phyloP scores from a whole-genome alignment of 2,888 invertebrate genomes.

The Erebia epiphron region DNA sequence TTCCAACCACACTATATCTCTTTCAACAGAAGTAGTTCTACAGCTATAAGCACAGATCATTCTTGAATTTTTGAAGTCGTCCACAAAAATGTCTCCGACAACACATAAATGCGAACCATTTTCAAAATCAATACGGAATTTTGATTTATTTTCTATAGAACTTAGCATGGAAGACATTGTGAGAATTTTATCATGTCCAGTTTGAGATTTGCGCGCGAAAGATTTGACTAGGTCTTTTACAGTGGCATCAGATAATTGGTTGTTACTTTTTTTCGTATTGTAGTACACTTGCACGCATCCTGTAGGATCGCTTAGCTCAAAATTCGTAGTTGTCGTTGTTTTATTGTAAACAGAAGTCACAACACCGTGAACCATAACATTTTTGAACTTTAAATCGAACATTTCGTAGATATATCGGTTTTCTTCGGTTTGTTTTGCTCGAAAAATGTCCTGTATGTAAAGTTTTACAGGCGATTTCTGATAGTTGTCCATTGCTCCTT shows the following conservation, averaged over 20 bases:
- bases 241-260: slow-evolving; percentile 47
- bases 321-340: slow-evolving; percentile 50
- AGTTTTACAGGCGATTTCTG: slow-evolving; percentile 66
- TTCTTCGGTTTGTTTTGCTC: slow-evolving; percentile 58
- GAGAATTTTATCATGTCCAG: slow-evolving; percentile 55
- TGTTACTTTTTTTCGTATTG: slow-evolving; percentile 59
- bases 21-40: slow-evolving; percentile 55
- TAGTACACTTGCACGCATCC: slow-evolving; percentile 68
- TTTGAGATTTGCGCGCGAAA: slow-evolving; percentile 53
- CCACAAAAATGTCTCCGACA: slow-evolving; percentile 71
- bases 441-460: slow-evolving; percentile 73
- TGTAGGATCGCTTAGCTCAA: slow-evolving; percentile 71
- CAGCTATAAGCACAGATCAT: slow-evolving; percentile 69
- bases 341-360: slow-evolving; percentile 65
- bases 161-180: slow-evolving; percentile 64
- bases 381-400: slow-evolving; percentile 68
- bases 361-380: slow-evolving; percentile 71
- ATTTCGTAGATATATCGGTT: slow-evolving; percentile 71
- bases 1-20: slow-evolving; percentile 72
- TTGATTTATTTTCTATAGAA: slow-evolving; percentile 52
- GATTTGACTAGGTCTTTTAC: slow-evolving; percentile 55
- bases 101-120: slow-evolving; percentile 62
- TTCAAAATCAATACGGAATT: slow-evolving; percentile 49
- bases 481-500: slow-evolving; percentile 44
- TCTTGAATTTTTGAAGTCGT: slow-evolving; percentile 55